Evolutionary conservation across 2,797 vertebrate genomes (phyloP).

Genomic region (Petrocephalus sullivani): DNA sequence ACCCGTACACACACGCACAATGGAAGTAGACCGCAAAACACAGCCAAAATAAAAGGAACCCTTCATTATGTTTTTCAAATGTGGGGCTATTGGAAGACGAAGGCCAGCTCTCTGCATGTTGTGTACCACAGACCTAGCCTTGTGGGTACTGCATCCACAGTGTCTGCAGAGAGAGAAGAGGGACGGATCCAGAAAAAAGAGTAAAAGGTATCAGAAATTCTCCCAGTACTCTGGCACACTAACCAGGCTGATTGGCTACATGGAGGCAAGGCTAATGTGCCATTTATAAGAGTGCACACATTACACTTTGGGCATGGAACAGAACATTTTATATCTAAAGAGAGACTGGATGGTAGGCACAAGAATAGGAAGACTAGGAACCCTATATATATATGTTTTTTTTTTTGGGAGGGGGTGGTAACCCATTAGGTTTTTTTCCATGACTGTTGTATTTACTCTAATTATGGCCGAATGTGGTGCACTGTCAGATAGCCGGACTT

Average conservation of each 20-base stretch:
- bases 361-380: neutral
- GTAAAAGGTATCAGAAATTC: neutral
- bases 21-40: neutral
- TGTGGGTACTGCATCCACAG: neutral
- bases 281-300: neutral
- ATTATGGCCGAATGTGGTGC: neutral
- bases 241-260: neutral
- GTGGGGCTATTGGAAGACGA: neutral
- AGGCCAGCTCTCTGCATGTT: neutral
- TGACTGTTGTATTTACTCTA: neutral
- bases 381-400: neutral
- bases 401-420: neutral
- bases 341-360: neutral
- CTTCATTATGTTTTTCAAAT: neutral
- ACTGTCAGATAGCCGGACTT: neutral
- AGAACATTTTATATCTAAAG: neutral
- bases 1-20: neutral
- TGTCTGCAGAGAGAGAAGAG: neutral
- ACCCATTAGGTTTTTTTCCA: neutral
- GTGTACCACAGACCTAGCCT: neutral
- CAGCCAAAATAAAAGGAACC: neutral
- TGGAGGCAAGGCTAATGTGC: neutral
- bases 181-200: neutral
- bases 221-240: neutral
- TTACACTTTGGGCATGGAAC: neutral